Evolutionary conservation across 2,888 invertebrate genomes (phyloP).

Genomic region (Drosophila algonquin): DNA sequence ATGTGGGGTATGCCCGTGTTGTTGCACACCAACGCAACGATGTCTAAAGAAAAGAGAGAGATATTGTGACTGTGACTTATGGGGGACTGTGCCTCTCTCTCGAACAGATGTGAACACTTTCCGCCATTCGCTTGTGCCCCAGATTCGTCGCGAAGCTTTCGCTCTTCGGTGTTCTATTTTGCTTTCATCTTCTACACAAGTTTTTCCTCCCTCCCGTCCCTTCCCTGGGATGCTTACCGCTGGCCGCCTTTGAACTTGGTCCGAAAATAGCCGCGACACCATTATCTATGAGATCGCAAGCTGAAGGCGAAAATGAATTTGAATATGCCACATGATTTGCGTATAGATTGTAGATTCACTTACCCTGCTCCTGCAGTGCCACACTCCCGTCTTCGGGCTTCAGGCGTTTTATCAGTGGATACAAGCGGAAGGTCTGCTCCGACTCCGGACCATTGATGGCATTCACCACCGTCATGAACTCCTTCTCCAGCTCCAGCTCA

Average conservation of each 20-base stretch:
- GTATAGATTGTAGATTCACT: neutral
- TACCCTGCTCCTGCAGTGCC: constrained; percentile 79
- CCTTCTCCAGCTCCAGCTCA: constrained; percentile 86
- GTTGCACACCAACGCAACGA: constrained; percentile 86
- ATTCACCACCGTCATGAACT: constrained; percentile 85
- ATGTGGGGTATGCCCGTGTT: constrained; percentile 88
- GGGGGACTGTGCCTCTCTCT: constrained; percentile 11
- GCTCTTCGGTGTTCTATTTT: constrained; percentile 55
- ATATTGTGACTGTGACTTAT: no score
- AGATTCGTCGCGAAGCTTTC: constrained; percentile 8
- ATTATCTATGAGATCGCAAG: constrained; percentile 86
- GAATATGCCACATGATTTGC: neutral
- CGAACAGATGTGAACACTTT: no score
- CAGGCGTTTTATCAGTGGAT: constrained; percentile 76
- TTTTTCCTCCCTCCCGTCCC: constrained; percentile 4
- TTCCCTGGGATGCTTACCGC: constrained; percentile 66
- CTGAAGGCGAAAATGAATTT: constrained; percentile 83
- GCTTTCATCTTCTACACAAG: constrained; percentile 62
- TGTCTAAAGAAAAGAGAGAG: constrained; percentile 64
- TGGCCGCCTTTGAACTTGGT: constrained; percentile 84
- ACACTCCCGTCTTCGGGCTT: constrained; percentile 73
- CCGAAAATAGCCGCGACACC: constrained; percentile 91
- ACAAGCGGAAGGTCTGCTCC: constrained; percentile 76
- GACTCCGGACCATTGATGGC: constrained; percentile 80
- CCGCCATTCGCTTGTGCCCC: constrained; percentile 24